Evolutionary conservation across 2,113 vertebrate species (phyloP).

Genomic region (Melanerpes aurifrons): DNA sequence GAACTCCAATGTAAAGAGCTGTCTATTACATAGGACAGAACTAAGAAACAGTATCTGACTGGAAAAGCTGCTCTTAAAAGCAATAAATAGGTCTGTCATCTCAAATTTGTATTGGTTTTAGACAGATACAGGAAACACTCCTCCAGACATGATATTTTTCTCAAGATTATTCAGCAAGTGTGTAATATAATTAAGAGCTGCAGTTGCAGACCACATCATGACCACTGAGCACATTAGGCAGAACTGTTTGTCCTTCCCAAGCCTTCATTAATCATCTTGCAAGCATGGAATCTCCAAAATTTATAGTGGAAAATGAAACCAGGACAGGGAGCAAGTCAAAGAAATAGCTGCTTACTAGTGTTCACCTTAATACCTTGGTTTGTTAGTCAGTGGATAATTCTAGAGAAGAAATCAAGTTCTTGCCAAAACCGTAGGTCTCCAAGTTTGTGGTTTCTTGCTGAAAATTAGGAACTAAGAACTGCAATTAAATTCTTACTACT

Average conservation of each 20-base stretch:
- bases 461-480: neutral
- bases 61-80: neutral
- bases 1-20: accelerated
- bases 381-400: neutral
- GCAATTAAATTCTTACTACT: neutral
- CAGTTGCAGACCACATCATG: neutral
- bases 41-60: neutral
- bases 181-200: neutral
- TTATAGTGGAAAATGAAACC: neutral
- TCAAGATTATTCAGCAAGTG: neutral
- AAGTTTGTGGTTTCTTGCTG: neutral
- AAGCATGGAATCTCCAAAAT: neutral
- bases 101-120: neutral
- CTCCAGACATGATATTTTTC: neutral
- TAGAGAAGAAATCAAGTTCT: neutral
- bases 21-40: neutral
- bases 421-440: accelerated
- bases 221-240: neutral
- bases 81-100: neutral
- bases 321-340: neutral
- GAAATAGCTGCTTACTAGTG: neutral
- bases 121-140: accelerated
- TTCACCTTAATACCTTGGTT: neutral
- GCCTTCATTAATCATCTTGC: neutral
- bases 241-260: neutral